A percentile compares a stretch with the other conserved stretches of the same genome.
These are phyloP conservation scores for Andrena haemorrhoa DNA, from an alignment of 2,888 invertebrate genomes.

Conservation along the genomic window DNA sequence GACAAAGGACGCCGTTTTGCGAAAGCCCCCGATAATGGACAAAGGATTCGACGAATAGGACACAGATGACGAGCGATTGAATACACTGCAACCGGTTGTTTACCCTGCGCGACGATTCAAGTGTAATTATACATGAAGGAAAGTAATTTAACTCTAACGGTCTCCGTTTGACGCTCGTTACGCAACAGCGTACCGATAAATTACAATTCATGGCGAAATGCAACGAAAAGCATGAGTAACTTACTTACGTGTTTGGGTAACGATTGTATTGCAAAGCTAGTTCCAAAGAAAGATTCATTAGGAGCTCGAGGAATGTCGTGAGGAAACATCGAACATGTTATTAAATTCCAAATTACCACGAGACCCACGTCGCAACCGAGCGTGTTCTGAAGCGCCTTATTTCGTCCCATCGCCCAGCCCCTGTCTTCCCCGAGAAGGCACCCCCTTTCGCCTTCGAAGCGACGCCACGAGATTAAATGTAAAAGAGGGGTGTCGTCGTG, in stretches of 20 bases:
- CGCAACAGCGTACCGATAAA: not conserved
- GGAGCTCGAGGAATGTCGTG: not conserved
- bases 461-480: conserved; percentile 75
- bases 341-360: conserved; percentile 56
- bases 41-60: conserved; percentile 64
- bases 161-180: conserved; percentile 4
- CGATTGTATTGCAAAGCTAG: too few relatives aligned
- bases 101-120: conserved; percentile 52
- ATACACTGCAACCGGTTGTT: conserved; percentile 50
- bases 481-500: conserved; percentile 64
- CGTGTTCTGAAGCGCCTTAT: conserved; percentile 50
- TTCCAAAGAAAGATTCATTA: too few relatives aligned
- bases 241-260: too few relatives aligned
- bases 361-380: conserved; percentile 43
- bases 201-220: too few relatives aligned
- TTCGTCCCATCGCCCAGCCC: conserved; percentile 21
- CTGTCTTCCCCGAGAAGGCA: conserved; percentile 39
- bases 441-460: conserved; percentile 52
- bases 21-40: conserved; percentile 70
- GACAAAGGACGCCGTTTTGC: conserved; percentile 69
- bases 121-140: conserved; percentile 67
- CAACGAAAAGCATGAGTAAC: too few relatives aligned
- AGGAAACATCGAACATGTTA: conserved; percentile 12
- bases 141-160: conserved; percentile 42
- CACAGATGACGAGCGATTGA: conserved; percentile 63